Percentiles rank a stretch among this genome's conserved stretches.
phyloP scores from a whole-genome alignment of 1,140 invertebrate genomes.

The Sitophilus oryzae region DNA sequence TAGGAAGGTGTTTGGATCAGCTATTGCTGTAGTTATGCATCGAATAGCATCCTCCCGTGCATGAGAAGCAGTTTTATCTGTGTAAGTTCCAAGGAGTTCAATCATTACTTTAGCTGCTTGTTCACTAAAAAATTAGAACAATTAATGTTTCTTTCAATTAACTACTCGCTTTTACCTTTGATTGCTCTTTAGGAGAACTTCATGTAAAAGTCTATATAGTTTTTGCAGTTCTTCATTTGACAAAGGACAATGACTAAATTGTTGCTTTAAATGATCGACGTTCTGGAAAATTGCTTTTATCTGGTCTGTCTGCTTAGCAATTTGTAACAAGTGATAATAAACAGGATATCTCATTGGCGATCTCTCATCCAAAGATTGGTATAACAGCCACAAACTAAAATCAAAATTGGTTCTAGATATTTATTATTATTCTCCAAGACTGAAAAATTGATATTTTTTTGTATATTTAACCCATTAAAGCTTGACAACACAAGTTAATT shows the following conservation, averaged over 20 bases:
- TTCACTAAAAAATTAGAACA: conserved; percentile 56
- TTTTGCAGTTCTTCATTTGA: conserved; percentile 91
- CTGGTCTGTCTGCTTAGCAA: conserved; percentile 81
- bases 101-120: conserved; percentile 94
- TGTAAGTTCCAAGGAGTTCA: conserved; percentile 91
- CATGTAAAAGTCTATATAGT: conserved; percentile 80
- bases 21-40: conserved; percentile 91
- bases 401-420: conserved; percentile 17
- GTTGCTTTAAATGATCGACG: conserved; percentile 75
- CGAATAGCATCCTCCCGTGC: conserved; percentile 93
- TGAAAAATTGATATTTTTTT: no score
- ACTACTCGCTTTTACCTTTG: conserved; percentile 50
- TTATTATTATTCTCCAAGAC: no score
- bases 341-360: conserved; percentile 85
- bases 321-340: conserved; percentile 83
- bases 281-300: conserved; percentile 75
- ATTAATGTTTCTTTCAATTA: conserved; percentile 3
- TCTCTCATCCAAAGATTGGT: conserved; percentile 81
- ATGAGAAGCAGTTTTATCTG: conserved; percentile 92
- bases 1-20: conserved; percentile 91
- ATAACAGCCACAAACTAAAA: conserved; percentile 73
- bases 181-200: conserved; percentile 70
- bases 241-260: conserved; percentile 75
- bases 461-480: no score
- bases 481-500: no score